These are phyloP conservation scores for Lordiphosa collinella DNA, from an alignment of 1,140 invertebrate genomes.

Conservation along the genomic window DNA sequence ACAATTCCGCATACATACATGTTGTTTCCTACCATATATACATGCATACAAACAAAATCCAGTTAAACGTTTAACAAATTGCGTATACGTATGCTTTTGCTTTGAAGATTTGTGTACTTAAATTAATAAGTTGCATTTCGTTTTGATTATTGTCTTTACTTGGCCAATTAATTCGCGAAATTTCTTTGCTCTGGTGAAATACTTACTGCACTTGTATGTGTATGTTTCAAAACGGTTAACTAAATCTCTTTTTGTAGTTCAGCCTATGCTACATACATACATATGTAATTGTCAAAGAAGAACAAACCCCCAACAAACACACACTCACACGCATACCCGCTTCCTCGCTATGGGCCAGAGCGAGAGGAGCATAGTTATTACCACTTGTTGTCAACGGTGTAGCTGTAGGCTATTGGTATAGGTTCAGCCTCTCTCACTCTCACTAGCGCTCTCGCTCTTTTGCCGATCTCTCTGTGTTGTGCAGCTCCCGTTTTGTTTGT, in stretches of 20 bases:
- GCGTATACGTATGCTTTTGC: too few species aligned
- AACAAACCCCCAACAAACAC: slow-evolving; percentile 15
- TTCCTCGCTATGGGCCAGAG: slow-evolving; percentile 5
- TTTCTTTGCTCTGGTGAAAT: slow-evolving; percentile 61
- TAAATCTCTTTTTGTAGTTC: slow-evolving; percentile 24
- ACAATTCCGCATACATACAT: background rate
- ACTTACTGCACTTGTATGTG: slow-evolving; percentile 40
- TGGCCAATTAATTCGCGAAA: slow-evolving; percentile 16
- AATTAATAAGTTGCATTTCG: too few species aligned
- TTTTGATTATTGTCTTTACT: too few species aligned
- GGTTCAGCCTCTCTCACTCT: background rate
- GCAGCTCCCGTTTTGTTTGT: slow-evolving; percentile 1
- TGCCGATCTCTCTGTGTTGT: slow-evolving; percentile 5
- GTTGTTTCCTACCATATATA: background rate
- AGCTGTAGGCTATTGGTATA: slow-evolving; percentile 19
- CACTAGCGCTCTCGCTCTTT: background rate
- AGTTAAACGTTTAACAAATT: background rate
- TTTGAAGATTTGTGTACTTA: too few species aligned
- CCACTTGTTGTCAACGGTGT: slow-evolving; percentile 38
- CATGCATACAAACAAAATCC: slow-evolving; percentile 3
- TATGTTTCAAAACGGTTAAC: slow-evolving; percentile 42
- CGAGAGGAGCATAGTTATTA: slow-evolving; percentile 15
- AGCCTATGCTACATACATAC: slow-evolving; percentile 22
- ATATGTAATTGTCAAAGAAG: slow-evolving; percentile 40
- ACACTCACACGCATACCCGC: background rate